Conservation (phyloP, 2,113 vertebrate genomes). For the Megaptera novaeangliae region DNA sequence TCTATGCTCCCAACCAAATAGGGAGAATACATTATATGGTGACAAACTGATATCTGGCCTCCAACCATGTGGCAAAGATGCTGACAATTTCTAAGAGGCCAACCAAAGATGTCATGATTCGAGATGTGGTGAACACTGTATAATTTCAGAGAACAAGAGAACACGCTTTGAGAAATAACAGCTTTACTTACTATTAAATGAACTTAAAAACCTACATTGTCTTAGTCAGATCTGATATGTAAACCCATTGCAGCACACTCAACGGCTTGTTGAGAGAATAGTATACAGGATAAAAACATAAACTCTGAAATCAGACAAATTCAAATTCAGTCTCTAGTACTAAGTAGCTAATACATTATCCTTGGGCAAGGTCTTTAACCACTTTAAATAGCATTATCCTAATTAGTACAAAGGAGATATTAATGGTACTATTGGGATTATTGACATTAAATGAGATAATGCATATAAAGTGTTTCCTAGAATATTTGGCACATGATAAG, state of each 20-base stretch:
- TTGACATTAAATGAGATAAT: neutral
- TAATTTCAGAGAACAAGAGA: conserved; percentile 18
- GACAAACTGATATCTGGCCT: conserved; percentile 38
- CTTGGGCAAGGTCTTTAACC: neutral
- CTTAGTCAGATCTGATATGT: neutral
- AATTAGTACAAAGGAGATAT: neutral
- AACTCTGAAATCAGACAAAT: neutral
- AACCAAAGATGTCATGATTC: conserved; percentile 2
- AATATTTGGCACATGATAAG: neutral
- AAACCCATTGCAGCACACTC: neutral
- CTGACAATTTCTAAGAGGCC: conserved; percentile 50
- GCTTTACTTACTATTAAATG: neutral
- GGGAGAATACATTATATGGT: conserved; percentile 13
- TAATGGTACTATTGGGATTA: neutral
- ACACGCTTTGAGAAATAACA: neutral
- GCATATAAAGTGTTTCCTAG: neutral
- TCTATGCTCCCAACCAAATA: conserved; percentile 44
- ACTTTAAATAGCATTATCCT: neutral
- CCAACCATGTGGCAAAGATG: conserved; percentile 57
- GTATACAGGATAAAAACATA: neutral
- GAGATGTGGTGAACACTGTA: neutral
- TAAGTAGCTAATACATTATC: neutral
- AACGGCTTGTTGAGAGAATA: neutral
- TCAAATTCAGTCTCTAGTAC: neutral
- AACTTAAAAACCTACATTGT: neutral